These are phyloP conservation scores for Sciurus carolinensis DNA, from an alignment of 2,797 vertebrate species.

Conservation along the genomic window DNA sequence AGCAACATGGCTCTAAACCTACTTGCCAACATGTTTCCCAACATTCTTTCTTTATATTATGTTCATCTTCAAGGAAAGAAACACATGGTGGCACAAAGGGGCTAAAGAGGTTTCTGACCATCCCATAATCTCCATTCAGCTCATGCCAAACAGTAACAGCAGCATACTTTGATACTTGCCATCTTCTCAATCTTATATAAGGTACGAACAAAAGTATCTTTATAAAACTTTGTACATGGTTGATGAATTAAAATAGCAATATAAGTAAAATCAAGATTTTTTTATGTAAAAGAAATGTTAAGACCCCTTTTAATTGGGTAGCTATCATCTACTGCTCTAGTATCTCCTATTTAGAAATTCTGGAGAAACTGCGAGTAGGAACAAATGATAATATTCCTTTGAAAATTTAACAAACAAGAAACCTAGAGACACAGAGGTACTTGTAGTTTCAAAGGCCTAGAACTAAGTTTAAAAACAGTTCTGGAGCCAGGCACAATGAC, in stretches of 20 bases:
- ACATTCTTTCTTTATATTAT: background rate
- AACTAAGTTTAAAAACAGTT: background rate
- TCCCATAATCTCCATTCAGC: background rate
- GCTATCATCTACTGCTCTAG: background rate
- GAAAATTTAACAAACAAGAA: slow-evolving; percentile 56
- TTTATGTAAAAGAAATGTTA: background rate
- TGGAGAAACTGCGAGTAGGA: background rate
- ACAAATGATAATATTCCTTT: background rate
- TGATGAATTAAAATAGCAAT: slow-evolving; percentile 38
- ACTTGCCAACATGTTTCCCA: background rate
- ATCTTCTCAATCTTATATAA: background rate
- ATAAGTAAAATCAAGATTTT: background rate
- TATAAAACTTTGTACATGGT: background rate
- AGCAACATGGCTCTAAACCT: background rate
- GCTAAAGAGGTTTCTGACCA: background rate
- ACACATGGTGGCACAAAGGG: background rate
- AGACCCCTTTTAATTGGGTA: background rate
- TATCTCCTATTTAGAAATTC: background rate
- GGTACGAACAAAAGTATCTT: slow-evolving; percentile 5
- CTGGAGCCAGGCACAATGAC: background rate
- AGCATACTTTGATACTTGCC: background rate
- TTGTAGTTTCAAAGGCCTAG: background rate
- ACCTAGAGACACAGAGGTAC: background rate
- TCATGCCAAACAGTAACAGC: background rate
- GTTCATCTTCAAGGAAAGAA: slow-evolving; percentile 50